A percentile compares a stretch with the other conserved stretches of the same genome.
These are phyloP conservation scores for Pagetopsis macropterus DNA, from an alignment of 2,797 vertebrate species.

Conservation along the genomic window DNA sequence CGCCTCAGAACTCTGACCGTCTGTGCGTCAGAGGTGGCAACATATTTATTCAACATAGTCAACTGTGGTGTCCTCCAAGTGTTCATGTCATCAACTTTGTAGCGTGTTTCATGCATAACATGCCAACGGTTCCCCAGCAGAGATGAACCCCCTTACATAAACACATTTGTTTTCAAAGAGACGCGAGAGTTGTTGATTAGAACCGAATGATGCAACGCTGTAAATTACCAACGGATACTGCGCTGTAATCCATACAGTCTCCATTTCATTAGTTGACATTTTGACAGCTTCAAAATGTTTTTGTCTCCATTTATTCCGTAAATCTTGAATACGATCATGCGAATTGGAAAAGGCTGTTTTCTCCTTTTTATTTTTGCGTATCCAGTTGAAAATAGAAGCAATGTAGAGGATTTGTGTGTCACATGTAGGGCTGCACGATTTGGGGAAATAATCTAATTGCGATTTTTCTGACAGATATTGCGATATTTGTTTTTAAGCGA, in stretches of 20 bases:
- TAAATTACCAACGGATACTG: conserved; percentile 13
- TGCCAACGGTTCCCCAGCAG: conserved; percentile 13
- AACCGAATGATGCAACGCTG: conserved; percentile 26
- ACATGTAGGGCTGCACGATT: not conserved
- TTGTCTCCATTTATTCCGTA: conserved; percentile 24
- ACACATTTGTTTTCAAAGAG: not conserved
- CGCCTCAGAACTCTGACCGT: conserved; percentile 40
- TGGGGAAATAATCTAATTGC: too few relatives aligned
- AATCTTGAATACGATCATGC: conserved; percentile 26
- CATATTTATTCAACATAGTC: conserved; percentile 36
- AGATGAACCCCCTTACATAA: conserved; percentile 4
- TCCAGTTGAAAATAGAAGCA: conserved; percentile 20
- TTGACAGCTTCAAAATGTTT: conserved; percentile 38
- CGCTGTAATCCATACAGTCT: conserved; percentile 29
- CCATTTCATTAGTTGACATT: conserved; percentile 31
- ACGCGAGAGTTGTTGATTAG: conserved; percentile 16
- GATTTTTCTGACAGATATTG: too few relatives aligned
- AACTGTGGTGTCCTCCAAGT: conserved; percentile 9
- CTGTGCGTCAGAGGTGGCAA: conserved; percentile 44
- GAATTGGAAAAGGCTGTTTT: not conserved
- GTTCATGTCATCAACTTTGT: conserved; percentile 19
- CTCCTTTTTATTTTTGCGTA: not conserved
- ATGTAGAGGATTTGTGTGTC: conserved; percentile 25
- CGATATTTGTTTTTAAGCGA: too few relatives aligned
- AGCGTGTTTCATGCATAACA: conserved; percentile 18